Conservation (phyloP, 2,797 vertebrate species). For the Urosaurus nigricauda region DNA sequence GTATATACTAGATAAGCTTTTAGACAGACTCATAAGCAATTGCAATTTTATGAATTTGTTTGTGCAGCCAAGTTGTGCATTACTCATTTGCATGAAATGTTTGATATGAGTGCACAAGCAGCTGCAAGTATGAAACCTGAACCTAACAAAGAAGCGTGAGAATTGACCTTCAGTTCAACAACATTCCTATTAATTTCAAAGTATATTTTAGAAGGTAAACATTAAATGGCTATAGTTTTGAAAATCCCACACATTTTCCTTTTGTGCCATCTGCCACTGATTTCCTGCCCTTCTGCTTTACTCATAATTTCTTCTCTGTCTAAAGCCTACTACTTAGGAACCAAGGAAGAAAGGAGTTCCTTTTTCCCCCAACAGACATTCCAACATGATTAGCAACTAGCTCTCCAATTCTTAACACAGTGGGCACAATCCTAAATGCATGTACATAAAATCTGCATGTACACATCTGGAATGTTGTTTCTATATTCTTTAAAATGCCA, state of each 20-base stretch:
- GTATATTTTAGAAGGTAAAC: not conserved
- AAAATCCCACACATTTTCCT: conserved; percentile 4
- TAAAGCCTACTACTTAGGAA: not conserved
- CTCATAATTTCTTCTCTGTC: conserved; percentile 18
- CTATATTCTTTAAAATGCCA: not conserved
- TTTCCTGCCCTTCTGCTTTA: not conserved
- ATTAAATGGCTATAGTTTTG: not conserved
- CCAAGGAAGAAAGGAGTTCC: not conserved
- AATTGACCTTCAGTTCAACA: not conserved
- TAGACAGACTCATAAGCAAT: not conserved
- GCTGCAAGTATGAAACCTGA: not conserved
- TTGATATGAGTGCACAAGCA: not conserved
- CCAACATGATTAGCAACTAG: not conserved
- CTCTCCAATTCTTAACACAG: not conserved
- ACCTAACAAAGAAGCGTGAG: not conserved
- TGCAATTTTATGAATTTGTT: conserved; percentile 3
- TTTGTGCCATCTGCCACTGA: not conserved
- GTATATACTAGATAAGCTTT: not conserved
- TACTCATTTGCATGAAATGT: not conserved
- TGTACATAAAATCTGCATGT: not conserved
- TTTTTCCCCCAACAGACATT: not conserved
- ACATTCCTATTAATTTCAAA: not conserved
- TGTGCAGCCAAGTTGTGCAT: not conserved
- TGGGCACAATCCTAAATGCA: not conserved
- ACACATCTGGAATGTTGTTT: not conserved